Conservation (phyloP, 2,113 vertebrate genomes). For the Rhinogobius similis region DNA sequence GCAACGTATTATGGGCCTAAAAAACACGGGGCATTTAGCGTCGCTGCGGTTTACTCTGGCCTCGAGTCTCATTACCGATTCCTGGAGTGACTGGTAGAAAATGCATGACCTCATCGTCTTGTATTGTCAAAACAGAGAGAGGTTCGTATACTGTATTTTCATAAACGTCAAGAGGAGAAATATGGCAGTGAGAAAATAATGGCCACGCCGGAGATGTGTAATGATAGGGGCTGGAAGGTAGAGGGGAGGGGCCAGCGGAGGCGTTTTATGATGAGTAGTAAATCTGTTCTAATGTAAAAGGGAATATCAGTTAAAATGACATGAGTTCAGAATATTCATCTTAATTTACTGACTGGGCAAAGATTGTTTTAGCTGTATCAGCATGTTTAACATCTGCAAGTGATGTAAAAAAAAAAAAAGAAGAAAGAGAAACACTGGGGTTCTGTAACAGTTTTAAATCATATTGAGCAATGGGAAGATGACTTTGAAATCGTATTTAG, state of each 20-base stretch:
- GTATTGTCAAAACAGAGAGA: constrained; percentile 28
- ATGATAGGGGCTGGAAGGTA: background rate
- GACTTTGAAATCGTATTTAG: too few relatives aligned
- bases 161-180: constrained; percentile 14
- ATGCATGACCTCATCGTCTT: constrained; percentile 31
- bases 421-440: background rate
- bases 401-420: too few relatives aligned
- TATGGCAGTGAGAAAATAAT: constrained; percentile 1
- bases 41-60: constrained; percentile 3
- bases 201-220: background rate
- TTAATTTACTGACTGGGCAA: background rate
- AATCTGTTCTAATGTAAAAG: background rate
- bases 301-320: background rate
- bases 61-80: constrained; percentile 8
- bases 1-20: background rate
- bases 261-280: background rate
- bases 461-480: background rate
- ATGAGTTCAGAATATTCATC: background rate
- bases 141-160: constrained; percentile 6
- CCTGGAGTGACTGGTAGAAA: constrained; percentile 20
- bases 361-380: background rate
- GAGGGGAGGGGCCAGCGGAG: background rate
- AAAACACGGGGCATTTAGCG: background rate
- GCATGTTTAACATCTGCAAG: background rate
- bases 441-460: too few relatives aligned